Conservation (phyloP, 2,113 vertebrate genomes). For the Laterallus jamaicensis region DNA sequence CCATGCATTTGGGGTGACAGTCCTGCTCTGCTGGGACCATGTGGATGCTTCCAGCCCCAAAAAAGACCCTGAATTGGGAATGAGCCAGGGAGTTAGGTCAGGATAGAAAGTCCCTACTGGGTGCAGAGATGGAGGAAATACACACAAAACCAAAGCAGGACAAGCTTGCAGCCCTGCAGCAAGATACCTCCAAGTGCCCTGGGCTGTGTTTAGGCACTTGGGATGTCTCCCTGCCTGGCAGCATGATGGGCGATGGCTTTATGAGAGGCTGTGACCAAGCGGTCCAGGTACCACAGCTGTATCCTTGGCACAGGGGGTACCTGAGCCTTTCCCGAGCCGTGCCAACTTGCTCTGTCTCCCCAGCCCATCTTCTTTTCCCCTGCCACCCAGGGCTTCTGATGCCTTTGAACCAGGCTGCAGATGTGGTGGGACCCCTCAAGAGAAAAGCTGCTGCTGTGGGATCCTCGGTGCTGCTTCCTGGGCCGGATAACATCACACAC, state of each 20-base stretch:
- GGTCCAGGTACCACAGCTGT: accelerated
- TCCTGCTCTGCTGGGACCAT: accelerated
- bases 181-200: too few relatives aligned
- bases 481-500: accelerated
- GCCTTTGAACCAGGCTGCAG: background rate
- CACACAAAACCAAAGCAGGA: background rate
- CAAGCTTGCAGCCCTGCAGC: background rate
- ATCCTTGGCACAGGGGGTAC: background rate
- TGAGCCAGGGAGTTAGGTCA: background rate
- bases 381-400: background rate
- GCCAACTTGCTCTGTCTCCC: background rate
- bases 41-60: background rate
- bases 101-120: background rate
- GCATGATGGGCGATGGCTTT: accelerated
- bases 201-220: background rate
- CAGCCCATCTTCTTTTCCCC: background rate
- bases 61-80: background rate
- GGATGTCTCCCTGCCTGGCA: background rate
- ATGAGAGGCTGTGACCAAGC: background rate
- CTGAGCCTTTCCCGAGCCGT: background rate
- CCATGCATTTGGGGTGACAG: background rate
- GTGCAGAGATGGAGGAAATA: too few relatives aligned
- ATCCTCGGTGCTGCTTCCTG: background rate
- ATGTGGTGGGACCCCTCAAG: accelerated
- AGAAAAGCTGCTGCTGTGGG: background rate